phyloP scores from a whole-genome alignment of 2,888 invertebrate species.

The Notodonta ziczac region DNA sequence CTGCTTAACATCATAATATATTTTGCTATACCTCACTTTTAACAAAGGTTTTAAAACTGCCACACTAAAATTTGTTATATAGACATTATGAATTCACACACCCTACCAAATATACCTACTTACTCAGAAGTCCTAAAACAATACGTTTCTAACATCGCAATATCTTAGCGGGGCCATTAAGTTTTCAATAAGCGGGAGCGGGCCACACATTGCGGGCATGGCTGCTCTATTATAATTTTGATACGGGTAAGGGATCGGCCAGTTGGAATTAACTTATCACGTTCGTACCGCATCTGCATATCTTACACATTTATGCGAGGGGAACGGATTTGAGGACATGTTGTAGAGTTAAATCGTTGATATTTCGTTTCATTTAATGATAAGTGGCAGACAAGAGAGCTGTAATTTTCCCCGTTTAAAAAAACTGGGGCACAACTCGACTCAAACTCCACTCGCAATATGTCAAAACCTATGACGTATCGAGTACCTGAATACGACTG shows the following conservation, averaged over 20 bases:
- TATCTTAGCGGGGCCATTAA: conserved; percentile 64
- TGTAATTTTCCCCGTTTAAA: too few species aligned
- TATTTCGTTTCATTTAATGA: background rate
- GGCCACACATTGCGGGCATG: conserved; percentile 72
- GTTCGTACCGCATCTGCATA: conserved; percentile 78
- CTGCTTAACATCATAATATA: too few species aligned
- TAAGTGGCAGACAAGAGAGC: too few species aligned
- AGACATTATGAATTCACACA: conserved; percentile 10
- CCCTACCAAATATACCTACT: conserved; percentile 19
- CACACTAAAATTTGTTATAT: too few species aligned
- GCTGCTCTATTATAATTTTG: conserved; percentile 75
- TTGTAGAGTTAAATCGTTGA: background rate
- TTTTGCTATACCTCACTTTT: too few species aligned
- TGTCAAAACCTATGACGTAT: too few species aligned
- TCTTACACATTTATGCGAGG: conserved; percentile 74
- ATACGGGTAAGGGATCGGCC: conserved; percentile 81
- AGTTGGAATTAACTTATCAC: conserved; percentile 83
- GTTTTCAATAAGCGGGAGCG: conserved; percentile 67
- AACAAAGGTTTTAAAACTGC: too few species aligned
- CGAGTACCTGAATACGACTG: too few species aligned
- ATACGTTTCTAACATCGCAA: conserved; percentile 54
- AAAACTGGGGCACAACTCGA: too few species aligned
- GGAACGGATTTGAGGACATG: conserved; percentile 56
- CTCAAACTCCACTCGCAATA: too few species aligned
- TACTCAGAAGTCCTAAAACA: conserved; percentile 22